phyloP scores from a whole-genome alignment of 37 sponge, comb jelly and placozoan genomes.

The Ianthella basta region DNA sequence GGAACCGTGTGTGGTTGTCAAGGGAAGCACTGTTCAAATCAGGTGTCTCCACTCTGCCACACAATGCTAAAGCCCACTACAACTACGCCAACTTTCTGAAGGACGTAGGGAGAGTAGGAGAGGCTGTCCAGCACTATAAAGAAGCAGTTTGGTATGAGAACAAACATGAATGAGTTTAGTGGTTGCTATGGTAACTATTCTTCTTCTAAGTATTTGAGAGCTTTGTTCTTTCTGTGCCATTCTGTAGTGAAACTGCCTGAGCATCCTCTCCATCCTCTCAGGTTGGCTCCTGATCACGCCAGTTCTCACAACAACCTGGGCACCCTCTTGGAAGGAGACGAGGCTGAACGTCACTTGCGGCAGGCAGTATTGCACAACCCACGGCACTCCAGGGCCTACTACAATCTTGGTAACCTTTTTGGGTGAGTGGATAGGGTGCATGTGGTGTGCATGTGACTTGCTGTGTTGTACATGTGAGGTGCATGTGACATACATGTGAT shows the following conservation, averaged over 20 bases:
- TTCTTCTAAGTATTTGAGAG: no score
- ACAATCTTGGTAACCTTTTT: constrained; percentile 69
- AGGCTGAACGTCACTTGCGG: constrained; percentile 68
- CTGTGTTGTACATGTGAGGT: background rate
- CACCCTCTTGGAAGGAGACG: constrained; percentile 62
- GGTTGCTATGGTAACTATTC: no score
- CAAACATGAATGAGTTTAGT: background rate
- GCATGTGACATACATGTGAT: background rate
- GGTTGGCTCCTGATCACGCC: constrained; percentile 73
- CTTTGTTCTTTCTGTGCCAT: no score
- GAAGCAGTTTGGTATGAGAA: constrained; percentile 60
- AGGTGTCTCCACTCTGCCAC: constrained; percentile 70
- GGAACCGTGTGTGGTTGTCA: constrained; percentile 78
- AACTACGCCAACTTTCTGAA: constrained; percentile 93
- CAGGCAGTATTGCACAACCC: constrained; percentile 76
- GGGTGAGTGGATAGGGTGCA: background rate
- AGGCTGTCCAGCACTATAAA: constrained; percentile 70
- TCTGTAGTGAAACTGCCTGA: no score
- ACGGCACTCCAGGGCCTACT: constrained; percentile 77
- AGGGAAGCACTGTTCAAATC: constrained; percentile 84
- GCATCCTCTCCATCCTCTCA: background rate
- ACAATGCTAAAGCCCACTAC: constrained; percentile 90
- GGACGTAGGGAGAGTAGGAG: constrained; percentile 54
- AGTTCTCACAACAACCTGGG: constrained; percentile 91
- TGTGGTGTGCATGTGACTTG: background rate